Evolutionary conservation across 1,140 invertebrate genomes (phyloP).

Genomic region (Drosophila grimshawi): DNA sequence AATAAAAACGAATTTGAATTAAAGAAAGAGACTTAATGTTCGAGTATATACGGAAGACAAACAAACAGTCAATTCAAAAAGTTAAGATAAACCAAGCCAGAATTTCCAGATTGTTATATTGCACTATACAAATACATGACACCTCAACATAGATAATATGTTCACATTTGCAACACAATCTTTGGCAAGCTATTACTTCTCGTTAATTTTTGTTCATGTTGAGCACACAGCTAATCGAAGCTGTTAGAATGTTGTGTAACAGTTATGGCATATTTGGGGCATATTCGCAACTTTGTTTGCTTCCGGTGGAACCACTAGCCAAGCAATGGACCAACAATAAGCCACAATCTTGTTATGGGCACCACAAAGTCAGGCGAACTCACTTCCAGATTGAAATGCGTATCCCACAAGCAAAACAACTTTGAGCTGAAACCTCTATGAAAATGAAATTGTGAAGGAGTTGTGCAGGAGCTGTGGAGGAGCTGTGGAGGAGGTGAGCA

Average conservation of each 20-base stretch:
- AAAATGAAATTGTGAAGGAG: slow-evolving; percentile 1
- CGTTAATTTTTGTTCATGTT: too few relatives aligned
- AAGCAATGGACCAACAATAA: slow-evolving; percentile 30
- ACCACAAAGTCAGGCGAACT: slow-evolving; percentile 53
- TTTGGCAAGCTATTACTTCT: too few relatives aligned
- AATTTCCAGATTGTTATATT: too few relatives aligned
- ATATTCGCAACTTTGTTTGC: slow-evolving; percentile 20
- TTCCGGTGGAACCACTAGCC: slow-evolving; percentile 5
- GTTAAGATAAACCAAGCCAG: too few relatives aligned
- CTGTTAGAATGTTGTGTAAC: slow-evolving; percentile 52
- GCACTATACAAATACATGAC: too few relatives aligned
- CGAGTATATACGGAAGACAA: too few relatives aligned
- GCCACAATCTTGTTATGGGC: slow-evolving; percentile 35
- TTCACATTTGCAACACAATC: too few relatives aligned
- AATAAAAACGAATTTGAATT: too few relatives aligned
- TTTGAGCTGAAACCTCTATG: slow-evolving; percentile 45
- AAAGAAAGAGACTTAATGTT: too few relatives aligned
- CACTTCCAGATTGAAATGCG: slow-evolving; percentile 49
- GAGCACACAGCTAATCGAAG: slow-evolving; percentile 22
- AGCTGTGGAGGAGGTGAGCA: neutral
- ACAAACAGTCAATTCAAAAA: too few relatives aligned
- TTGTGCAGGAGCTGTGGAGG: neutral
- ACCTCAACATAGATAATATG: too few relatives aligned
- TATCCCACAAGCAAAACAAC: slow-evolving; percentile 34
- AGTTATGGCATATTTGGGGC: slow-evolving; percentile 65